Percentiles rank a stretch among this genome's conserved stretches.
Conservation (phyloP, 2,888 invertebrate genomes). For the Apodemia hepburni region DNA sequence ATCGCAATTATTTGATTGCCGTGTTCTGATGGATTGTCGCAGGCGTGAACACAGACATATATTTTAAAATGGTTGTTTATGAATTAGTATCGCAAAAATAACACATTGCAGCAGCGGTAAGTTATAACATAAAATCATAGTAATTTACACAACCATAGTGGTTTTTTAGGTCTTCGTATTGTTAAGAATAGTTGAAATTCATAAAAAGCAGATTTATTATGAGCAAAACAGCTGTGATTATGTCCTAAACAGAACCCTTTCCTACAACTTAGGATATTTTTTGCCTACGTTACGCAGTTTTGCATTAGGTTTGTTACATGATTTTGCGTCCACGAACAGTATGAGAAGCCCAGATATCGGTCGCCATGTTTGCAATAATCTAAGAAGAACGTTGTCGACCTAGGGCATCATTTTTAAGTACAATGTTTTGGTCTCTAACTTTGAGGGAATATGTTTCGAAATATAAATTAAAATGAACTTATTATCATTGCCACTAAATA, state of each 20-base stretch:
- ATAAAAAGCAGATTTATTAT: conserved; percentile 40
- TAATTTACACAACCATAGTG: conserved; percentile 79
- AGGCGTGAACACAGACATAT: no score
- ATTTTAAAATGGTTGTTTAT: no score
- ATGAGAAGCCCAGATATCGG: conserved; percentile 77
- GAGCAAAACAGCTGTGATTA: conserved; percentile 45
- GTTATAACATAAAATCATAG: conserved; percentile 82
- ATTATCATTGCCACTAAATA: conserved; percentile 6
- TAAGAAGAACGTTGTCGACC: conserved; percentile 69
- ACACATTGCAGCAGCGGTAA: no score
- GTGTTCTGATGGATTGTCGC: no score
- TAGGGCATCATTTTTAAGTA: conserved; percentile 54
- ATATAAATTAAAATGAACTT: conserved; percentile 11
- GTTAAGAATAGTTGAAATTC: conserved; percentile 53
- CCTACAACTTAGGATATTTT: conserved; percentile 65
- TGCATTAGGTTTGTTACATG: conserved; percentile 76
- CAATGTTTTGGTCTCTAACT: conserved; percentile 61
- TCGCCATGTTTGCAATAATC: conserved; percentile 80
- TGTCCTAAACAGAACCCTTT: conserved; percentile 46
- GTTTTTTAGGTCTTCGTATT: conserved; percentile 71
- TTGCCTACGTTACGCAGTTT: conserved; percentile 76
- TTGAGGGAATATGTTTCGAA: conserved; percentile 40
- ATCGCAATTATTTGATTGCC: no score
- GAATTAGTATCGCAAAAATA: no score
- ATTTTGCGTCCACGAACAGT: conserved; percentile 69